These are phyloP conservation scores for Plusia festucae DNA, from an alignment of 2,888 invertebrate genomes.

Conservation along the genomic window DNA sequence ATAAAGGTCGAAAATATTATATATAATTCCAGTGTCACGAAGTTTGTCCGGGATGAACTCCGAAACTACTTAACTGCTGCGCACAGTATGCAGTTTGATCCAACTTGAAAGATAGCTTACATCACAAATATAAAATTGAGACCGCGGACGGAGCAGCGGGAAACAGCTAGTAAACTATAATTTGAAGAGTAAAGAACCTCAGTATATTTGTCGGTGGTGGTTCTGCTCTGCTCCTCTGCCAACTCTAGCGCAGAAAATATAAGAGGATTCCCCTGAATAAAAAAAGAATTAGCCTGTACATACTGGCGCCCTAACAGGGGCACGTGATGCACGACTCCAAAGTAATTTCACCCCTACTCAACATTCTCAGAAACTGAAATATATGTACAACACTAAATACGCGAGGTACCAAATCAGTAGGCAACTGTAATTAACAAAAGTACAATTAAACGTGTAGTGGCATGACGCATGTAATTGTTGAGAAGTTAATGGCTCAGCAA, in stretches of 20 bases:
- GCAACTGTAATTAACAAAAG: slow-evolving; percentile 32
- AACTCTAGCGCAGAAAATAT: too few relatives aligned
- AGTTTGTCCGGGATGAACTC: too few relatives aligned
- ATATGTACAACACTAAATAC: background rate
- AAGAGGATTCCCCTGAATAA: background rate
- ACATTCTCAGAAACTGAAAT: background rate
- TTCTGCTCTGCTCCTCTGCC: too few relatives aligned
- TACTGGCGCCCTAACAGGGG: background rate
- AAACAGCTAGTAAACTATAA: too few relatives aligned
- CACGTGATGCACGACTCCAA: background rate
- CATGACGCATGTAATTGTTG: slow-evolving; percentile 36
- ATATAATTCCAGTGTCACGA: too few relatives aligned
- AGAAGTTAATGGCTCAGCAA: slow-evolving; percentile 37
- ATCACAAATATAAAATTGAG: too few relatives aligned
- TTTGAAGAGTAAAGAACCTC: background rate
- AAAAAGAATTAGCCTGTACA: background rate
- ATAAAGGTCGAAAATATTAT: background rate
- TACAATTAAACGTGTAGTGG: slow-evolving; percentile 11
- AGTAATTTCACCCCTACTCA: background rate
- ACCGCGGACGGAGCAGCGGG: too few relatives aligned
- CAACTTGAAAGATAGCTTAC: too few relatives aligned
- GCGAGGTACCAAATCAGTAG: slow-evolving; percentile 5
- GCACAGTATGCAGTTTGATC: too few relatives aligned
- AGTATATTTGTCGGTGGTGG: too few relatives aligned
- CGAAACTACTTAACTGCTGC: too few relatives aligned